Conservation (phyloP, 2,113 vertebrate genomes). For the Cygnus buccinator region DNA sequence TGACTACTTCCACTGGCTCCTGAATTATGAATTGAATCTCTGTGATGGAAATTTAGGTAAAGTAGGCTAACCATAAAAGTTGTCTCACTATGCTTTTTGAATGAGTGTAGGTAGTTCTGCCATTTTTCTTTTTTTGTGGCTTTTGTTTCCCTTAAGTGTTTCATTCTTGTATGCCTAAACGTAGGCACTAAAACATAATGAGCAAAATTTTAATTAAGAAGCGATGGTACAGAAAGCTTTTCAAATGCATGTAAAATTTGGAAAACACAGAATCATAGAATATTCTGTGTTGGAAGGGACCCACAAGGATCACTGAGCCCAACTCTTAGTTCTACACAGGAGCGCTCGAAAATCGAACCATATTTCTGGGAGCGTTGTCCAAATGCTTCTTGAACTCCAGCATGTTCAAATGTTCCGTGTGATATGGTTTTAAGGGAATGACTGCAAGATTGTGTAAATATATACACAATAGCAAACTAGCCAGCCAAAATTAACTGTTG, state of each 20-base stretch:
- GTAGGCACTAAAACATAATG: not conserved
- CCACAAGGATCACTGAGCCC: not conserved
- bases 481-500: too few species aligned
- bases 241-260: not conserved
- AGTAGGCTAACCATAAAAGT: not conserved
- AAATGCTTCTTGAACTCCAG: not conserved
- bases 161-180: not conserved
- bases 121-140: not conserved
- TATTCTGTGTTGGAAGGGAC: not conserved
- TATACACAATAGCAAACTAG: not conserved
- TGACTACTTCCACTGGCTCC: not conserved
- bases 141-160: constrained; percentile 32
- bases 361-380: not conserved
- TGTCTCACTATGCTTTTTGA: not conserved
- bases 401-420: not conserved
- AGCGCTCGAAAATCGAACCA: not conserved
- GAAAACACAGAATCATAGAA: not conserved
- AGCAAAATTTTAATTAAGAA: not conserved
- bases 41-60: not conserved
- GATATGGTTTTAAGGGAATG: not conserved
- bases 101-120: not conserved
- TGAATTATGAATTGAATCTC: constrained; percentile 33
- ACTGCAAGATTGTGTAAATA: not conserved
- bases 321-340: not conserved
- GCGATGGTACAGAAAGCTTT: not conserved